Percentiles rank a stretch among this genome's conserved stretches.
Evolutionary conservation across 2,797 vertebrate genomes (phyloP).

Genomic region (Pogoniulus pusillus): DNA sequence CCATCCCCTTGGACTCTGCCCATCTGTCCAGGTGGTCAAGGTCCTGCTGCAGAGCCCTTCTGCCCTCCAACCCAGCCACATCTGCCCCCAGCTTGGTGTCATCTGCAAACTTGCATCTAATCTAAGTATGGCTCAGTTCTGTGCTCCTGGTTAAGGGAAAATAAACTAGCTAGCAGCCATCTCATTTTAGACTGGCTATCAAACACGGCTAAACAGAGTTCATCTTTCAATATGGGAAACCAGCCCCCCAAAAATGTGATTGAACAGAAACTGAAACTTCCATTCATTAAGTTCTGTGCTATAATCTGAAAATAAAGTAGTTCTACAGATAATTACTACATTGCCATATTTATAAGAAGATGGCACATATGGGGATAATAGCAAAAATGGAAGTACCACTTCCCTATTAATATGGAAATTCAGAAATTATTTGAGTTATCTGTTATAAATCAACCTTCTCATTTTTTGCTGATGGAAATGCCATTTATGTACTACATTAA

Average conservation of each 20-base stretch:
- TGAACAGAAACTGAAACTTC: not conserved
- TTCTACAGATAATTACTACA: conserved; percentile 50
- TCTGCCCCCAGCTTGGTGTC: no score
- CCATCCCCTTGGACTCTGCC: no score
- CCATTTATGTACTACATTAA: conserved; percentile 43
- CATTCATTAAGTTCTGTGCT: not conserved
- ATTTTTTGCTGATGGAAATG: conserved; percentile 56
- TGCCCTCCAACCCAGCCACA: no score
- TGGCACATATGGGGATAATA: conserved; percentile 44
- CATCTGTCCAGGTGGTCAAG: no score
- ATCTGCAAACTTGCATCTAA: no score
- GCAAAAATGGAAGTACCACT: conserved; percentile 40
- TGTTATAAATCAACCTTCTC: conserved; percentile 54
- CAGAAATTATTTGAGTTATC: conserved; percentile 61
- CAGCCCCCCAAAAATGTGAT: not conserved
- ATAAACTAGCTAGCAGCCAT: not conserved
- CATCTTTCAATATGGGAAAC: not conserved
- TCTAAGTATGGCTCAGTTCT: not conserved
- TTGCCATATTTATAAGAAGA: conserved; percentile 71
- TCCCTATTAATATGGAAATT: conserved; percentile 71
- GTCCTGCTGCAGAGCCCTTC: no score
- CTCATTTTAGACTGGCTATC: not conserved
- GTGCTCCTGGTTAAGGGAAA: not conserved
- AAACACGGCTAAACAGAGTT: not conserved
- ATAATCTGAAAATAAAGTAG: conserved; percentile 39